Percentiles rank a stretch among this genome's conserved stretches.
These are phyloP conservation scores for Branchipolynoe longqiensis DNA, from an alignment of 2,888 invertebrate genomes.

Conservation along the genomic window DNA sequence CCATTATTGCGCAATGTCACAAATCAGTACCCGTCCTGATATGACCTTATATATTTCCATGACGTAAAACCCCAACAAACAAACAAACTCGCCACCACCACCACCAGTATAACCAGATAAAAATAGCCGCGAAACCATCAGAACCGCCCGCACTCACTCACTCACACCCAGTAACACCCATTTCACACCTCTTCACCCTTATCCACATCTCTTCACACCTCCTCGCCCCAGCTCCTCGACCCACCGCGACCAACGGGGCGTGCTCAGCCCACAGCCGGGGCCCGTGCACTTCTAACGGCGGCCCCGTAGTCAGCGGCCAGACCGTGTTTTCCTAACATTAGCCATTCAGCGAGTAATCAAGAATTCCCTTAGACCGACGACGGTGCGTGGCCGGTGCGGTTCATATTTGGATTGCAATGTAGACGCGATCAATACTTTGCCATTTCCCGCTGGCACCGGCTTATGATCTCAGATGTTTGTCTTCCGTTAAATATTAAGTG, in stretches of 20 bases:
- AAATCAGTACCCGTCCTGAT: too few relatives aligned
- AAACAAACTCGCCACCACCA: too few relatives aligned
- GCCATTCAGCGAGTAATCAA: conserved; percentile 27
- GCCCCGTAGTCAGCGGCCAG: background rate
- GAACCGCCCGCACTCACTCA: background rate
- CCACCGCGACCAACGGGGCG: background rate
- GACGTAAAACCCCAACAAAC: too few relatives aligned
- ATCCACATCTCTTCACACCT: background rate
- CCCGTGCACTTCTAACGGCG: conserved; percentile 1
- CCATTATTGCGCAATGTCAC: too few relatives aligned
- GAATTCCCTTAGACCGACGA: conserved; percentile 18
- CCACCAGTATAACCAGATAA: too few relatives aligned
- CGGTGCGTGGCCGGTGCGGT: background rate
- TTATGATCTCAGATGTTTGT: conserved; percentile 36
- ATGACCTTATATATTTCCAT: too few relatives aligned
- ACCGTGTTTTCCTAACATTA: conserved; percentile 28
- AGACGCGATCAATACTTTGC: conserved; percentile 33
- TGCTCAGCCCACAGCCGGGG: background rate
- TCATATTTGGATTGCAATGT: conserved; percentile 54
- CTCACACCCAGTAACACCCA: background rate
- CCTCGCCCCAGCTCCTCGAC: background rate
- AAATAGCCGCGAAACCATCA: too few relatives aligned
- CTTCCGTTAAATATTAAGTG: conserved; percentile 37
- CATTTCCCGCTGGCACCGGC: conserved; percentile 13
- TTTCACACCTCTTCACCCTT: background rate